Percentiles rank a stretch among this genome's conserved stretches.
Conservation (phyloP, 2,797 vertebrate species). For the Harpagifer antarcticus region DNA sequence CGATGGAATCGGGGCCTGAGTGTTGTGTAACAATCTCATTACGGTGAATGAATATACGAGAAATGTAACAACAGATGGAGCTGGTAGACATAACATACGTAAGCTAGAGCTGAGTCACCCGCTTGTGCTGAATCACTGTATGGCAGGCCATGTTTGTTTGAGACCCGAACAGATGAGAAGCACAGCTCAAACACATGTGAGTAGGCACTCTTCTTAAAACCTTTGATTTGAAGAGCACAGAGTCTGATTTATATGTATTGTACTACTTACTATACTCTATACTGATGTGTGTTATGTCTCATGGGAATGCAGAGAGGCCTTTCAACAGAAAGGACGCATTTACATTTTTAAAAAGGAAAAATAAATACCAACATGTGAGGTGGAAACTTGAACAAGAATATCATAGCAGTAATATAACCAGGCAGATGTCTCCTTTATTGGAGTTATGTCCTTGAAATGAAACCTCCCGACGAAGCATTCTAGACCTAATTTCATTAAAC, state of each 20-base stretch:
- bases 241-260: constrained; percentile 14
- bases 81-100: not conserved
- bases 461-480: constrained; percentile 58
- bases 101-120: not conserved
- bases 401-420: constrained; percentile 18
- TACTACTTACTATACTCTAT: not conserved
- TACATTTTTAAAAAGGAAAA: constrained; percentile 12
- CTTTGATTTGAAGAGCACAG: not conserved
- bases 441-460: constrained; percentile 73
- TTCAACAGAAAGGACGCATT: not conserved
- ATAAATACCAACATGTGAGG: constrained; percentile 8
- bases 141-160: not conserved
- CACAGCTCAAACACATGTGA: not conserved
- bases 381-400: constrained; percentile 6
- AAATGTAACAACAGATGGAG: not conserved
- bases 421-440: constrained; percentile 42
- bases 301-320: constrained; percentile 6
- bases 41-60: not conserved
- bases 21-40: not conserved
- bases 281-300: not conserved
- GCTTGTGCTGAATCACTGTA: not conserved
- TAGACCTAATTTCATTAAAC: constrained; percentile 78
- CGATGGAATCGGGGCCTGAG: not conserved
- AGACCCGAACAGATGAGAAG: not conserved
- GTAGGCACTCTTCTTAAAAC: not conserved